Base-by-base conservation (phyloP, 2,113 vertebrate genomes). In the Callipepla squamata region DNA sequence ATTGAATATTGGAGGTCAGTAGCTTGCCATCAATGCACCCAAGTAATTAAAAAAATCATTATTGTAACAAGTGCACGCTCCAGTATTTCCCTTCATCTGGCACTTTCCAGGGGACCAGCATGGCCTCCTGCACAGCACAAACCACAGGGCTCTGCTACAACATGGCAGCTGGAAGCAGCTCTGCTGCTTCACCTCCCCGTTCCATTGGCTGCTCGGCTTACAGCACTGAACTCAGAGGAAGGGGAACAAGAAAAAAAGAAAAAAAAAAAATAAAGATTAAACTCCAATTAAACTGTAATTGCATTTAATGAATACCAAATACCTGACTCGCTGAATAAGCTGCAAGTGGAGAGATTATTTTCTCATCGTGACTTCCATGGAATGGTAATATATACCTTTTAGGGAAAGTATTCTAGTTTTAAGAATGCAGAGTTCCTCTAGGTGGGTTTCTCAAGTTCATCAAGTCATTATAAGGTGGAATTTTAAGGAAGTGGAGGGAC, bases 211-310 rank as follows among this genome's bases (percentile, higher is more conserved):
- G 57, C 75, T 78, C 90, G 51, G 85, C 92, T 97, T 85, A 84
- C 34, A 95, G 92, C 89, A 80, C 11, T 84, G 34, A 89, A 96
- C 74, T 93, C 25, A 0, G 48, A 90, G 13, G 45, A 83, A 23
- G 51, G 63, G 2, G 18, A 38, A 44, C 18, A 4, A 34, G 74
- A 80, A 70, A 72, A 68, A 65, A 47, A 34, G 74, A 80, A 70
- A 72, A 68, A 65, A 47, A 77, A 80, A 53, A 75, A 75, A 66
- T n/a, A 74, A 36, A 94, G 85, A 98, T 97, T 98, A 98, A 97
- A 98, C 96, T 97, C 96, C 97, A 98, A 98, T 98, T 97, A 98
- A 98, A 98, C 90, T 97, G 95, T 96, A 98, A 98, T 98, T 98
- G 97, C 66, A 92, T 95, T 94, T 98, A 98, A 98, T 98, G 97